These are phyloP conservation scores for Peromyscus leucopus DNA, from an alignment of 2,113 vertebrate genomes.

Conservation along the genomic window DNA sequence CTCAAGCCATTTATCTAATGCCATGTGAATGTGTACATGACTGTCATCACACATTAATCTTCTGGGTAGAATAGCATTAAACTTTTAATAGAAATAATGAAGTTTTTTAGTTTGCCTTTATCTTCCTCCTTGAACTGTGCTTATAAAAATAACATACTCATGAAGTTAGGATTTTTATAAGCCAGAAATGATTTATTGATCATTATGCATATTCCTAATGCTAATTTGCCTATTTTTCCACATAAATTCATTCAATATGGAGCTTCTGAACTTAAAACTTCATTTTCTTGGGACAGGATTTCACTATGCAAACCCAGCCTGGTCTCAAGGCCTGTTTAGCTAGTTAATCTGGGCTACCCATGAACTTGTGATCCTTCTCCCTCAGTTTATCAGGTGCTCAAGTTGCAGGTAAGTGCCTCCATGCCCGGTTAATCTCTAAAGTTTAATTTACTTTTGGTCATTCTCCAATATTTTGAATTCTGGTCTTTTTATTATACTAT, in stretches of 20 bases:
- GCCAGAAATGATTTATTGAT: slow-evolving; percentile 66
- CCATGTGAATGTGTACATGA: slow-evolving; percentile 38
- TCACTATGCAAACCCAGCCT: neutral
- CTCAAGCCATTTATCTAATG: slow-evolving; percentile 72
- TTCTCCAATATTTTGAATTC: slow-evolving; percentile 39
- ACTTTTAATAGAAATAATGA: slow-evolving; percentile 67
- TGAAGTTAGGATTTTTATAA: slow-evolving; percentile 66
- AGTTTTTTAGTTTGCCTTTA: slow-evolving; percentile 73
- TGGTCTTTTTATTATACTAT: slow-evolving; percentile 3
- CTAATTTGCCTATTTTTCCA: slow-evolving; percentile 47
- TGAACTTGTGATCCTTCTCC: neutral
- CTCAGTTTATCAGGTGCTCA: neutral
- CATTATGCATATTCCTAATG: slow-evolving; percentile 58
- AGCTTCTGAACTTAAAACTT: slow-evolving; percentile 41
- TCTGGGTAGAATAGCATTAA: slow-evolving; percentile 70
- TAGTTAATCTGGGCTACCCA: neutral
- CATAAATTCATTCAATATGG: slow-evolving; percentile 45
- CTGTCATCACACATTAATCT: slow-evolving; percentile 66
- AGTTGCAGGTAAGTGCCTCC: neutral
- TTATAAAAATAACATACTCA: slow-evolving; percentile 71
- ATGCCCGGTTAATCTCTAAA: slow-evolving; percentile 33
- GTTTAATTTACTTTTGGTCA: slow-evolving; percentile 52
- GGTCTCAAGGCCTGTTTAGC: neutral
- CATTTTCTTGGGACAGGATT: neutral
- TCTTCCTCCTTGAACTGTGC: slow-evolving; percentile 63